A percentile compares a stretch with the other conserved stretches of the same genome.
These are phyloP conservation scores for Neolamprologus cancellatus DNA, from an alignment of 2,113 vertebrate species.

Conservation along the genomic window DNA sequence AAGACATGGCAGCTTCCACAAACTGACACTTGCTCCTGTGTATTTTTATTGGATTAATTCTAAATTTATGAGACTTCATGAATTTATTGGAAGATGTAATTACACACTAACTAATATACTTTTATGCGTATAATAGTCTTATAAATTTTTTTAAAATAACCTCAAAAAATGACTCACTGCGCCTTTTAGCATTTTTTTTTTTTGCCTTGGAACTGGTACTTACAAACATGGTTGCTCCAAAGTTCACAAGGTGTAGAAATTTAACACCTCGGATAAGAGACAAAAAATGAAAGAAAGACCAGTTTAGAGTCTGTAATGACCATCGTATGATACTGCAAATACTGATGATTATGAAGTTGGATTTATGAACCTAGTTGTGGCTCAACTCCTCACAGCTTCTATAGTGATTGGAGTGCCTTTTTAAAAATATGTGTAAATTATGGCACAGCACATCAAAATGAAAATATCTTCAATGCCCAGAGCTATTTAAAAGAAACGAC, in stretches of 20 bases:
- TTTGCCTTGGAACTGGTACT: neutral
- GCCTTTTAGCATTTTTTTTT: neutral
- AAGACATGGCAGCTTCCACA: neutral
- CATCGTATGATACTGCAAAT: neutral
- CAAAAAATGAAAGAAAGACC: neutral
- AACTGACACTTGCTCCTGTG: neutral
- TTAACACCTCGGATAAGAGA: neutral
- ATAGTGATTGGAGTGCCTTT: neutral
- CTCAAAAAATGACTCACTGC: neutral
- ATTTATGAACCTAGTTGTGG: neutral
- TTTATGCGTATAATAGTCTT: neutral
- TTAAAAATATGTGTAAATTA: neutral
- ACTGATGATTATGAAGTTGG: neutral
- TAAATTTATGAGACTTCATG: neutral
- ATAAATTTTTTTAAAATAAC: accelerated
- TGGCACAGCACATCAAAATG: neutral
- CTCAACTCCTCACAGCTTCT: neutral
- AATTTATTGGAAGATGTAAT: neutral
- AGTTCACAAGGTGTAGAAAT: neutral
- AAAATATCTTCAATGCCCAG: neutral
- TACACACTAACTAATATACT: neutral
- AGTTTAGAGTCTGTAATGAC: neutral
- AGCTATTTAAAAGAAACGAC: neutral
- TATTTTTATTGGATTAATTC: neutral
- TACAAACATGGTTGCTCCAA: neutral